phyloP scores from a whole-genome alignment of 2,797 vertebrate species.

The Spheniscus humboldti region DNA sequence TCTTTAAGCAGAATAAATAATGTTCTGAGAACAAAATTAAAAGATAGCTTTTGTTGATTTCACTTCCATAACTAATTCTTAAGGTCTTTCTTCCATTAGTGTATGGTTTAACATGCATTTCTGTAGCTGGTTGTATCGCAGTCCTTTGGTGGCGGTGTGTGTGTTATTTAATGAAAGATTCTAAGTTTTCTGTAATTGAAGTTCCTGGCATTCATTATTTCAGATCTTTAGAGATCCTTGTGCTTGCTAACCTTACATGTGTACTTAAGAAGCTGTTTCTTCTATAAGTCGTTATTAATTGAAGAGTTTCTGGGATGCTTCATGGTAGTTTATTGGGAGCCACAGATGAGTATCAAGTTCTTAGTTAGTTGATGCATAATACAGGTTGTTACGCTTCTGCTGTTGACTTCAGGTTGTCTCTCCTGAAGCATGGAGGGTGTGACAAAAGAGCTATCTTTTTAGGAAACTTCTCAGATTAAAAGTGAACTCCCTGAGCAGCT shows the following conservation, averaged over 20 bases:
- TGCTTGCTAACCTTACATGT: not conserved
- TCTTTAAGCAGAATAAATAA: not conserved
- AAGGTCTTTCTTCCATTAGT: not conserved
- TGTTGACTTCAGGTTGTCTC: not conserved
- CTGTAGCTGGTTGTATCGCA: not conserved
- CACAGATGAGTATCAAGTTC: not conserved
- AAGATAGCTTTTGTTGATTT: not conserved
- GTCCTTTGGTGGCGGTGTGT: rapidly evolving
- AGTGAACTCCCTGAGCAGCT: not conserved
- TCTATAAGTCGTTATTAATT: not conserved
- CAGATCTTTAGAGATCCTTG: not conserved
- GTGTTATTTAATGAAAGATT: not conserved
- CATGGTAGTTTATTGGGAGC: not conserved
- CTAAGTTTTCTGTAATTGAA: not conserved
- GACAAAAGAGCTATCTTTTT: not conserved
- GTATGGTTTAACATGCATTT: not conserved
- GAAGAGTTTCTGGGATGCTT: not conserved
- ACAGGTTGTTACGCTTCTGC: not conserved
- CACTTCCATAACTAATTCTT: not conserved
- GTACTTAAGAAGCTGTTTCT: not conserved
- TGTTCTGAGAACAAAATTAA: not conserved
- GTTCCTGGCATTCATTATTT: not conserved
- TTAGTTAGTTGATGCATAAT: not conserved
- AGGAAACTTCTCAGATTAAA: not conserved
- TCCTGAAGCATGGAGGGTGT: not conserved